Evolutionary conservation across 30 jellyfish, hydroid and myxozoan genomes (phyloP), one percentile per base, ranked within the genome.

Genomic region (Euphysa ruthae): DNA sequence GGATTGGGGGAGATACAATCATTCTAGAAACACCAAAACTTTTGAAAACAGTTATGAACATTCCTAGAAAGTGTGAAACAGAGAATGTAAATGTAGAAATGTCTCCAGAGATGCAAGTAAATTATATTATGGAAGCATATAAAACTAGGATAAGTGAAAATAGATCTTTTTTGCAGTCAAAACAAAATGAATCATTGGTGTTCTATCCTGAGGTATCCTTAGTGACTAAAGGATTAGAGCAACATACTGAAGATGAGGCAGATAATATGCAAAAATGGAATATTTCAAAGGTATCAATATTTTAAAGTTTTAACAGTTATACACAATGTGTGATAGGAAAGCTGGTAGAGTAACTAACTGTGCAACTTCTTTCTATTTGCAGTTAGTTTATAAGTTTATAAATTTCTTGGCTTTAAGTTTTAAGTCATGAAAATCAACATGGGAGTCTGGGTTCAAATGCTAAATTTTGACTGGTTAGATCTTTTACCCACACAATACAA

Each of bases 1-100:
- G 94, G 94, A 63, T 66, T 21, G 90, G 90, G 24, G 85, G 79
- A n/a, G n/a, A n/a, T 22, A 85, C 63, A 4, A 75, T 62, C 6
- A 81, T 56, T 14, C 58, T 18, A 35, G 72, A 77, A 27, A 72
- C 71, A 46, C 68, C 94, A 28, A 72, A 76, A 5, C 20, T 64
- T 10, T 81, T 88, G 94, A 62, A 70, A 18, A 42, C 34, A 4
- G 35, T 72, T 2, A 73, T 70, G 6, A 16, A 38, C 8, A 23
- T 65, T n/a, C 78, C 78, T 15, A n/a, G 46, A 38, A 44, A 65
- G 22, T 65, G 78, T 35, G 83, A 61, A 51, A 0, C 71, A 35
- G 49, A 55, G 35, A 31, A 65, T 65, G n/a, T n/a, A 61, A 61
- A 61, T 28, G 74, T 65, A 21, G 78, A 65, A 65, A 22, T 61